Percentiles rank a stretch among this genome's conserved stretches.
Evolutionary conservation across 2,113 vertebrate species (phyloP).

Genomic region (Paramisgurnus dabryanus): DNA sequence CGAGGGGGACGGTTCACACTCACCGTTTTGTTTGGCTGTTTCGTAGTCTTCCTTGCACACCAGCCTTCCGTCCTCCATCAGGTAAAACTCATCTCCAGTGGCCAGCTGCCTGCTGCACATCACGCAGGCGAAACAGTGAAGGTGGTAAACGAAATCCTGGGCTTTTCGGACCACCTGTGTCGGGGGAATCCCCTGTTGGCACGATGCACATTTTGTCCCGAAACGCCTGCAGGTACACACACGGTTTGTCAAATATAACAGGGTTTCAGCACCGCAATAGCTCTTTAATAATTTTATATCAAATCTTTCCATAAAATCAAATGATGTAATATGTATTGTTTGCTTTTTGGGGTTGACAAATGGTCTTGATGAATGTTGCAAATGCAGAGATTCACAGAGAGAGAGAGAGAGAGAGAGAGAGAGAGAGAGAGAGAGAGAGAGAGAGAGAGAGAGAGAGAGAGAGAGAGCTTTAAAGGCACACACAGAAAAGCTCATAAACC

Average conservation of each 20-base stretch:
- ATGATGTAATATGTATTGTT: constrained; percentile 42
- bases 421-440: constrained; percentile 48
- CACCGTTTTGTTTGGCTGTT: constrained; percentile 97
- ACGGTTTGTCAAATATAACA: background rate
- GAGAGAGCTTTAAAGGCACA: constrained; percentile 64
- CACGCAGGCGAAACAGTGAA: constrained; percentile 97
- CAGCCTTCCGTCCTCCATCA: constrained; percentile 96
- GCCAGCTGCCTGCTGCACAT: constrained; percentile 97
- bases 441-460: constrained; percentile 52
- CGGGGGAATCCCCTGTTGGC: constrained; percentile 97
- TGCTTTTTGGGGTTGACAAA: constrained; percentile 64
- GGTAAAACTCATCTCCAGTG: constrained; percentile 97
- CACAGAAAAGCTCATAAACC: constrained; percentile 71
- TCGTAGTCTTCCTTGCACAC: constrained; percentile 99
- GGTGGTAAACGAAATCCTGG: constrained; percentile 98
- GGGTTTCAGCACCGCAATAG: background rate
- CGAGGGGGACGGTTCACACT: background rate
- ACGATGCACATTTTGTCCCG: constrained; percentile 97
- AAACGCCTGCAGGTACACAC: constrained; percentile 82
- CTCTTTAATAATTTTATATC: background rate
- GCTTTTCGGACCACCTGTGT: constrained; percentile 98
- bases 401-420: constrained; percentile 50
- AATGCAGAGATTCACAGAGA: constrained; percentile 33
- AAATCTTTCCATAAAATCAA: background rate
- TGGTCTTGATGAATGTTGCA: constrained; percentile 63